These are phyloP conservation scores for Papilio glaucus DNA, from an alignment of 1,140 invertebrate species.

Conservation along the genomic window DNA sequence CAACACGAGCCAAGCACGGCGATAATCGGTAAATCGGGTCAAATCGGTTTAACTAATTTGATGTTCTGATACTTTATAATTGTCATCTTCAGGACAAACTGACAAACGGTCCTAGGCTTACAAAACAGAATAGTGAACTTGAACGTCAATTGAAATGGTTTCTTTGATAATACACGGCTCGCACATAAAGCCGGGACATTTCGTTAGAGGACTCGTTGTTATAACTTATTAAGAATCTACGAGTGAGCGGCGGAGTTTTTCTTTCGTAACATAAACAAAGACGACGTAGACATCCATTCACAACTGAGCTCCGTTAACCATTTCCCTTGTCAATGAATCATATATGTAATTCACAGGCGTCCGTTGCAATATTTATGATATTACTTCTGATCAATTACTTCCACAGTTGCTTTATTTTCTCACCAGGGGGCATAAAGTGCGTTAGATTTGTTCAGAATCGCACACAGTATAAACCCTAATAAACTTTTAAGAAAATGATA, in stretches of 20 bases:
- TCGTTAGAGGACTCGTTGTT: not conserved
- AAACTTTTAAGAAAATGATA: no score
- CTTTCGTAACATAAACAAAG: constrained; percentile 15
- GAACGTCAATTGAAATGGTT: no score
- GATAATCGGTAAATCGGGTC: not conserved
- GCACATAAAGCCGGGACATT: not conserved
- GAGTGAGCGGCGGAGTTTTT: constrained; percentile 10
- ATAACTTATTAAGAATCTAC: constrained; percentile 21
- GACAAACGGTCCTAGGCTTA: no score
- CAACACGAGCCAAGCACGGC: not conserved
- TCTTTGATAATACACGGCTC: not conserved
- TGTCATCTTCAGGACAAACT: not conserved
- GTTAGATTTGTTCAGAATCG: not conserved
- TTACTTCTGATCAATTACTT: not conserved
- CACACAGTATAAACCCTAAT: no score
- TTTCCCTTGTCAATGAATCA: constrained; percentile 25
- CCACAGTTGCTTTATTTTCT: not conserved
- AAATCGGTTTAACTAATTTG: not conserved
- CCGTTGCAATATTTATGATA: constrained; percentile 11
- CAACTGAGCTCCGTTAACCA: constrained; percentile 14
- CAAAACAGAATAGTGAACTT: no score
- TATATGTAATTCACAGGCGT: not conserved
- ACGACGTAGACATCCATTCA: constrained; percentile 15
- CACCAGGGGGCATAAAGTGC: not conserved
- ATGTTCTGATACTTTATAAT: not conserved